Evolutionary conservation across 2,113 vertebrate species (phyloP).

Genomic region (Meriones unguiculatus): DNA sequence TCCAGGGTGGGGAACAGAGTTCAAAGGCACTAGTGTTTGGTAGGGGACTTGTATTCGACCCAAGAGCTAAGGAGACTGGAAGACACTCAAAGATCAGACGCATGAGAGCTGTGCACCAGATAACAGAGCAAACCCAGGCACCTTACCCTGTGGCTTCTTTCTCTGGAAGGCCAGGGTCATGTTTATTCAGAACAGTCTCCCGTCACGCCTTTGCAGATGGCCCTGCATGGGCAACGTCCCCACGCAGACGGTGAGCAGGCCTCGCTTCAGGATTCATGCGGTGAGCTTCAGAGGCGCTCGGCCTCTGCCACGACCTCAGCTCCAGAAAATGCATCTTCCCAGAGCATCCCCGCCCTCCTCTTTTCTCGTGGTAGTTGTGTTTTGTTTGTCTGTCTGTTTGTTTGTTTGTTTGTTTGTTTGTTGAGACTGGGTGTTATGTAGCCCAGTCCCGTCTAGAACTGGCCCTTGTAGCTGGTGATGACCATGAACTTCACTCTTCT

Average conservation of each 20-base stretch:
- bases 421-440: background rate
- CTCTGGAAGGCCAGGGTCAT: background rate
- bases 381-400: background rate
- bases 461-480: background rate
- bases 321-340: background rate
- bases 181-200: constrained; percentile 20
- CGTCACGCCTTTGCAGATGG: constrained; percentile 24
- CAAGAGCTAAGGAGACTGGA: background rate
- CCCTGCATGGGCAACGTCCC: background rate
- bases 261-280: background rate
- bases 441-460: background rate
- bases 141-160: background rate
- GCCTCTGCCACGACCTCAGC: background rate
- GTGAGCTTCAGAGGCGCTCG: background rate
- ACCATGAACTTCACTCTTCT: background rate
- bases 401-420: too few species aligned
- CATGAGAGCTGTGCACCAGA: background rate
- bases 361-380: background rate
- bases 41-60: background rate
- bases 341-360: background rate
- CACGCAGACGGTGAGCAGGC: background rate
- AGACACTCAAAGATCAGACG: background rate
- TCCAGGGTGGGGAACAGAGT: background rate
- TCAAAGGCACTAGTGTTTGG: background rate
- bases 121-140: background rate